A percentile compares a stretch with the other conserved stretches of the same genome.
Evolutionary conservation across 1,140 invertebrate genomes (phyloP).

Genomic region (Penaeus vannamei): DNA sequence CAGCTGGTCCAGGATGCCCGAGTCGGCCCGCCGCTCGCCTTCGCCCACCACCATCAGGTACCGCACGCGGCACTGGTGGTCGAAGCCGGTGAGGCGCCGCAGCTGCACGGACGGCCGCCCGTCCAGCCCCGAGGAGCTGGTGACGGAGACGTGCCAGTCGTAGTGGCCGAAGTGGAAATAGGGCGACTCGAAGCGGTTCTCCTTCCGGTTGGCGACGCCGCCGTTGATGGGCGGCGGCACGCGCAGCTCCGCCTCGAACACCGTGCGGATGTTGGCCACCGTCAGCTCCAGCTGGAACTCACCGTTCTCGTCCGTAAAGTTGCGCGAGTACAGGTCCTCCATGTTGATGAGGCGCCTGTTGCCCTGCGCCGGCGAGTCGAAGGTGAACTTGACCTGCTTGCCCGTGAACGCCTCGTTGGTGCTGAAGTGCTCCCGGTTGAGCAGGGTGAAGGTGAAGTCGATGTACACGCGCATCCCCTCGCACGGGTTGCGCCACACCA

Average conservation of each 20-base stretch:
- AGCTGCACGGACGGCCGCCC: conserved; percentile 78
- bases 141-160: conserved; percentile 84
- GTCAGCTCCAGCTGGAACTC: conserved; percentile 88
- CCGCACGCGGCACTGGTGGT: conserved; percentile 84
- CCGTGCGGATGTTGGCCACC: conserved; percentile 83
- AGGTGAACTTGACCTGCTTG: conserved; percentile 84
- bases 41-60: conserved; percentile 81
- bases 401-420: conserved; percentile 87
- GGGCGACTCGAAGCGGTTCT: conserved; percentile 75
- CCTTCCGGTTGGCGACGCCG: conserved; percentile 58
- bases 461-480: conserved; percentile 84
- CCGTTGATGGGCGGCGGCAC: conserved; percentile 73
- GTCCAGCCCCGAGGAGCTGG: conserved; percentile 71
- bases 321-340: conserved; percentile 81
- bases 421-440: conserved; percentile 89
- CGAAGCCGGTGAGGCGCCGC: conserved; percentile 84
- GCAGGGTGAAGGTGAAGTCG: conserved; percentile 87
- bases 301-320: conserved; percentile 86
- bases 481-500: conserved; percentile 83
- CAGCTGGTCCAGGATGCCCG: conserved; percentile 83
- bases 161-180: conserved; percentile 86
- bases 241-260: conserved; percentile 82
- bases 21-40: conserved; percentile 81
- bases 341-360: conserved; percentile 86
- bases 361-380: conserved; percentile 83